phyloP scores from a whole-genome alignment of 2,113 vertebrate species.

The Cryptotis parvus region DNA sequence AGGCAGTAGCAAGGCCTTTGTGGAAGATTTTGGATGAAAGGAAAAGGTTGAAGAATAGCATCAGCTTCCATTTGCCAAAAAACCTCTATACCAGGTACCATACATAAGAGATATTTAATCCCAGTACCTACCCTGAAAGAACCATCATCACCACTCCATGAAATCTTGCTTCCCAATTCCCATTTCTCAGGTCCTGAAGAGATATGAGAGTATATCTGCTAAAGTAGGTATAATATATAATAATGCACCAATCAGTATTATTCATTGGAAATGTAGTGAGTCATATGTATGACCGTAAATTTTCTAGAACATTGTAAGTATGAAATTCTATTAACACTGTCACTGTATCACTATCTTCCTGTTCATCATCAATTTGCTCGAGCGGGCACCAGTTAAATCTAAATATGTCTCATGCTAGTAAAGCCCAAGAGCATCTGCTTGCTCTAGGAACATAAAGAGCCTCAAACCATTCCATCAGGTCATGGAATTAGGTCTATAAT shows the following conservation, averaged over 20 bases:
- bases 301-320: neutral
- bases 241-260: neutral
- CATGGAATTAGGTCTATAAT: too few relatives aligned
- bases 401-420: too few relatives aligned
- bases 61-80: neutral
- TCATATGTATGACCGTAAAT: neutral
- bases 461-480: too few relatives aligned
- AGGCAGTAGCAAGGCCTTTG: neutral
- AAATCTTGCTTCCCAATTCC: neutral
- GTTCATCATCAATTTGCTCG: too few relatives aligned
- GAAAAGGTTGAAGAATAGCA: neutral
- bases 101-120: neutral
- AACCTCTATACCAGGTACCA: neutral
- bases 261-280: neutral
- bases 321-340: too few relatives aligned
- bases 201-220: neutral
- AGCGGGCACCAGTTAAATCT: too few relatives aligned
- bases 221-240: neutral
- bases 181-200: neutral
- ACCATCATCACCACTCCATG: neutral
- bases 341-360: too few relatives aligned
- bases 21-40: constrained; percentile 11
- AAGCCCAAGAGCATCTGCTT: too few relatives aligned
- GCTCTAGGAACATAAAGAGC: too few relatives aligned
- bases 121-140: neutral